These are phyloP conservation scores for Fopius arisanus DNA, from an alignment of 1,140 invertebrate genomes.

Conservation along the genomic window DNA sequence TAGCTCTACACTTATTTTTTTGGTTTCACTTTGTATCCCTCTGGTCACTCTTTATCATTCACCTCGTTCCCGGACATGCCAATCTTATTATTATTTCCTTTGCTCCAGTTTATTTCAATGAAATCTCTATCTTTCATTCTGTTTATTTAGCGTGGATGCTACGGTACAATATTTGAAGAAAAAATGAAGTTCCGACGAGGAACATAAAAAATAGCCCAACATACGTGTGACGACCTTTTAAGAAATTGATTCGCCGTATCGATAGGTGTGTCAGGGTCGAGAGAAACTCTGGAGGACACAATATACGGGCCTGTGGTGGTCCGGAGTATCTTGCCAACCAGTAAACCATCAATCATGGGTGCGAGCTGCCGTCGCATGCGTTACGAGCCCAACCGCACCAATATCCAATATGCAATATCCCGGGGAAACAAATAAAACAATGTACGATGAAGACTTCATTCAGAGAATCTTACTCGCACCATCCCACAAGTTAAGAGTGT, in stretches of 20 bases:
- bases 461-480: too few relatives aligned
- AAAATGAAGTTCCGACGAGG: neutral
- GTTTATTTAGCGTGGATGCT: too few relatives aligned
- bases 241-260: neutral
- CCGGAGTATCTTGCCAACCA: neutral
- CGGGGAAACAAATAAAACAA: neutral
- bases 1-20: too few relatives aligned
- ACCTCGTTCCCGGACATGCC: too few relatives aligned
- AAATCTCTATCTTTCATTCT: too few relatives aligned
- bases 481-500: too few relatives aligned
- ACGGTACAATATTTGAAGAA: neutral
- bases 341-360: slow-evolving; percentile 1
- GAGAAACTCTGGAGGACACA: slow-evolving; percentile 2
- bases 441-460: neutral
- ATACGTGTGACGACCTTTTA: neutral
- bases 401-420: neutral
- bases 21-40: too few relatives aligned
- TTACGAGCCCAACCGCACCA: neutral
- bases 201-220: too few relatives aligned
- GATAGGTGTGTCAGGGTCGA: slow-evolving; percentile 12
- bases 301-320: neutral
- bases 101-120: too few relatives aligned
- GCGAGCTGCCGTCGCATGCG: neutral
- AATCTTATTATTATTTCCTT: too few relatives aligned
- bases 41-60: too few relatives aligned